Evolutionary conservation across 2,888 invertebrate species (phyloP), one percentile per base, ranked within the genome.

Genomic region (Eledona agricola): DNA sequence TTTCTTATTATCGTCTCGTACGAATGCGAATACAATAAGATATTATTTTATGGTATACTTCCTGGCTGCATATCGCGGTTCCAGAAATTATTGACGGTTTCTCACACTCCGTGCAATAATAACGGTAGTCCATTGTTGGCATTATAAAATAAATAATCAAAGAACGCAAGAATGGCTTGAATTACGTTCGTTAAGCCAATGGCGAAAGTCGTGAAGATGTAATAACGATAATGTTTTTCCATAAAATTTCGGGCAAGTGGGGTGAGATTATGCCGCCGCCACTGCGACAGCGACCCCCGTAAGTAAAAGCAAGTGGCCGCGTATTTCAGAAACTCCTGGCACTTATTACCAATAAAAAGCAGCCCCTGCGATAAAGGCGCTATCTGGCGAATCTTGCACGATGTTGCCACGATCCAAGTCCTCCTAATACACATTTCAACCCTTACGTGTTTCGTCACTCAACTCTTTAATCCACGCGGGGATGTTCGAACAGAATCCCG

Each of bases 301-400:
- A 49, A 34, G 20, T 55, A 37, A 38, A n/a, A 45, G 32, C 38
- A 35, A 55, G 47, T 51, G 47, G 42, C 37, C 51, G 51, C 59
- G 63, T 63, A 66, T 62, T 63, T 66, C 56, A 63, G 60, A 61
- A 62, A 60, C 58, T 61, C 51, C 54, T 65, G 63, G 64, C 65
- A 66, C 63, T 66, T 66, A 66, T 65, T 66, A 61, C 60, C 63
- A 60, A 65, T 65, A 66, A 64, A 65, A 63, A 56, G 55, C 56
- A 60, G 58, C 52, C 55, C 52, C 47, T 23, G 25, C 54, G 57
- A 58, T 59, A 61, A 59, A 58, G 50, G 46, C 46, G 40, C 55
- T 58, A 53, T 58, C 57, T 59, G 55, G 55, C 55, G 56, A 53
- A 53, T 50, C 49, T 40, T 25, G 19, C 13, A 32, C 38, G 31